Percentiles rank a stretch among this genome's conserved stretches.
Evolutionary conservation across 2,113 vertebrate genomes (phyloP).

Genomic region (Tiliqua scincoides): DNA sequence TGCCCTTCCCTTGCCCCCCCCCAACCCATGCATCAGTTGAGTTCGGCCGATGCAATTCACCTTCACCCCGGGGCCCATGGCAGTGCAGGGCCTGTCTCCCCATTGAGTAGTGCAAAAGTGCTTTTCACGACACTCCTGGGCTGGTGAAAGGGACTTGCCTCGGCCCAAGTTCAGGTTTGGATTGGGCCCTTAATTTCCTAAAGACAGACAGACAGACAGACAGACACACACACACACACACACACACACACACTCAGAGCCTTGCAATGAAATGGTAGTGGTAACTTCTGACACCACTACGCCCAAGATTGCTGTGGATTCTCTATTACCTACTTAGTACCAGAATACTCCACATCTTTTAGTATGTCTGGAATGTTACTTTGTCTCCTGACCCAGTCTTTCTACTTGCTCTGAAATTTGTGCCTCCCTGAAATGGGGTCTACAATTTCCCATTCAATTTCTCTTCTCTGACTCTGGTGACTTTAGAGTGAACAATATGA

Average conservation of each 20-base stretch:
- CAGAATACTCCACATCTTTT: not conserved
- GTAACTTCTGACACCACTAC: not conserved
- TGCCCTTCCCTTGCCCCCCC: too few species aligned
- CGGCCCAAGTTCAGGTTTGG: too few species aligned
- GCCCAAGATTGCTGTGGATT: not conserved
- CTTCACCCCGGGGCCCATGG: too few species aligned
- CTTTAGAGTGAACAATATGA: not conserved
- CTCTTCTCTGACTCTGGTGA: not conserved
- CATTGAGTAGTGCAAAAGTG: too few species aligned
- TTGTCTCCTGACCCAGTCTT: not conserved
- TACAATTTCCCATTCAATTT: not conserved
- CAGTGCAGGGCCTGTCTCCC: too few species aligned
- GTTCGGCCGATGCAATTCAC: too few species aligned
- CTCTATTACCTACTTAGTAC: not conserved
- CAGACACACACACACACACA: not conserved
- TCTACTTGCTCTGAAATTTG: not conserved
- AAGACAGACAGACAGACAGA: too few species aligned
- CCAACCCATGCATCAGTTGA: too few species aligned
- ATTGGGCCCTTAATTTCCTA: too few species aligned
- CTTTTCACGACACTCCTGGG: too few species aligned
- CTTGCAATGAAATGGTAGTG: not conserved
- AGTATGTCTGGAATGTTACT: not conserved
- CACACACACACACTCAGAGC: not conserved
- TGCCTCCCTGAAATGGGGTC: not conserved
- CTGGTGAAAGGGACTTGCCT: too few species aligned